These are phyloP conservation scores for Morus bassanus DNA, from an alignment of 2,797 vertebrate genomes.

Conservation along the genomic window DNA sequence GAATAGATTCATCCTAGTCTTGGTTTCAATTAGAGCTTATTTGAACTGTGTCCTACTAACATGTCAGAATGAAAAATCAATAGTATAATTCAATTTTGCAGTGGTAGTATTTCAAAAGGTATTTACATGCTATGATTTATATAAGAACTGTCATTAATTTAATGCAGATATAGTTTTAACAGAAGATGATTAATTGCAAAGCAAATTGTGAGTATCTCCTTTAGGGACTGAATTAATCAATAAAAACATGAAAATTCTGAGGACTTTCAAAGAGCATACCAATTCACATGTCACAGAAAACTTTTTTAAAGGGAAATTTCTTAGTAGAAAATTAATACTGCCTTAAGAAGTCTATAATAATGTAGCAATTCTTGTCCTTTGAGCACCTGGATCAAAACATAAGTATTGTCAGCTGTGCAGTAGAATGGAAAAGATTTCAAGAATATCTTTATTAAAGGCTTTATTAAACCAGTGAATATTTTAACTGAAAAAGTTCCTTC, in stretches of 20 bases:
- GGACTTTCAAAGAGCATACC: neutral
- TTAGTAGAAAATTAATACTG: neutral
- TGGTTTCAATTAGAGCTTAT: slow-evolving; percentile 38
- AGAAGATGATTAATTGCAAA: slow-evolving; percentile 41
- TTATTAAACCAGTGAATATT: neutral
- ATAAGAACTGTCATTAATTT: slow-evolving; percentile 40
- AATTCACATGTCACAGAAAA: neutral
- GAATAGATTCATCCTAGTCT: slow-evolving; percentile 19
- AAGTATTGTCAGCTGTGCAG: neutral
- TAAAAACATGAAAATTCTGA: neutral
- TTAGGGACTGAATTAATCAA: slow-evolving; percentile 21
- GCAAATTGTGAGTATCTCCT: slow-evolving; percentile 7
- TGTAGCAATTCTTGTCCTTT: neutral
- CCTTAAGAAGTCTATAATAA: neutral
- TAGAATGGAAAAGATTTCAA: neutral
- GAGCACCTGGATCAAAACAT: neutral
- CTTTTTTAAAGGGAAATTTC: neutral
- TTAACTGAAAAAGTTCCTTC: neutral
- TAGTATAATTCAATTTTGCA: slow-evolving; percentile 31
- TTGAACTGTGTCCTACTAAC: slow-evolving; percentile 23
- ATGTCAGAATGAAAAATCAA: slow-evolving; percentile 63
- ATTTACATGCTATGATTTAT: slow-evolving; percentile 40
- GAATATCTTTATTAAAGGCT: neutral
- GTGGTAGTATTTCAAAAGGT: slow-evolving; percentile 25
- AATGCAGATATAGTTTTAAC: slow-evolving; percentile 21